Percentiles rank a stretch among this genome's conserved stretches.
phyloP scores from a whole-genome alignment of 2,113 vertebrate genomes.

The Tretioscincus oriximinensis region DNA sequence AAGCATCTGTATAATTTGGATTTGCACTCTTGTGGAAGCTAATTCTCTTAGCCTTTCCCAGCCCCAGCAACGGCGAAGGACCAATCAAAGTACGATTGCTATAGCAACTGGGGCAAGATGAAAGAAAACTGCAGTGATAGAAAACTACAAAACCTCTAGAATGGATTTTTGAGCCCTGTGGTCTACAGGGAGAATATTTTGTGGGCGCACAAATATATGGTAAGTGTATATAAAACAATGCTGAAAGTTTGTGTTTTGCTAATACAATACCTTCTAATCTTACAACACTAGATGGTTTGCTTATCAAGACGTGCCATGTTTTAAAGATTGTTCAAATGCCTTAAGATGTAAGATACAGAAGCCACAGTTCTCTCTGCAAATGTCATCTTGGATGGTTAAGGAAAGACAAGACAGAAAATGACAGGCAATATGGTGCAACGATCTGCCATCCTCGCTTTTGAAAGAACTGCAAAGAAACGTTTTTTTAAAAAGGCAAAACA shows the following conservation, averaged over 20 bases:
- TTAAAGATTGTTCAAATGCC: neutral
- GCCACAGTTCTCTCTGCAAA: neutral
- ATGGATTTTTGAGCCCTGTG: neutral
- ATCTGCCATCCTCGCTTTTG: neutral
- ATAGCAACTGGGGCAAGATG: neutral
- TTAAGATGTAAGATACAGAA: neutral
- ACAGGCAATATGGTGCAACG: constrained; percentile 2
- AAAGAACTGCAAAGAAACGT: neutral
- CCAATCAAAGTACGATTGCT: neutral
- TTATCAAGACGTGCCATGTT: neutral
- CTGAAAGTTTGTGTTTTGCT: neutral
- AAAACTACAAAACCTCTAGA: neutral
- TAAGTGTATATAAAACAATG: neutral
- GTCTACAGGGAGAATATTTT: neutral
- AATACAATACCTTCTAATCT: neutral
- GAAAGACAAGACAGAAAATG: constrained; percentile 9
- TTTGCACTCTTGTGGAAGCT: neutral
- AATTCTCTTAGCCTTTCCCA: neutral
- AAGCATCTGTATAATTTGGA: neutral
- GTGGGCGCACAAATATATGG: neutral
- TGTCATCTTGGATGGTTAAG: neutral
- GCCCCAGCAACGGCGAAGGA: neutral
- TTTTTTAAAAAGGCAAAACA: neutral
- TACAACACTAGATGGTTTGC: neutral
- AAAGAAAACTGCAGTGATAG: neutral